A percentile compares a stretch with the other conserved stretches of the same genome.
These are phyloP conservation scores for Calcarius lapponicus DNA, from an alignment of 2,797 vertebrate species.

Conservation along the genomic window DNA sequence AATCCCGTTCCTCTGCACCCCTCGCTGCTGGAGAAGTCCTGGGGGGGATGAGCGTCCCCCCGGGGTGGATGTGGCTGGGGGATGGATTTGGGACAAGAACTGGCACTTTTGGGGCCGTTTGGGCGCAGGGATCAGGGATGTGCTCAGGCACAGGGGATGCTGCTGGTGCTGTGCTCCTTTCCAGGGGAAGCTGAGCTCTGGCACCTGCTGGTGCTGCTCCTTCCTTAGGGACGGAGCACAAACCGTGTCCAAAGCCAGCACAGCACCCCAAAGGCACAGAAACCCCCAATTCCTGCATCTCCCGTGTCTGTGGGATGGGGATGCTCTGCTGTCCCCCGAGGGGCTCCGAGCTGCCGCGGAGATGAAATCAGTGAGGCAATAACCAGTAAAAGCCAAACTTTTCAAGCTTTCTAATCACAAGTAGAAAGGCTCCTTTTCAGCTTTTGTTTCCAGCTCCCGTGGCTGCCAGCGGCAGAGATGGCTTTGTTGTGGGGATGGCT, in stretches of 20 bases:
- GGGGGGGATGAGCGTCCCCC: accelerated
- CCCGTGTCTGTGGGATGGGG: accelerated
- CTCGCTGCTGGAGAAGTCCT: accelerated
- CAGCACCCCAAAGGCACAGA: neutral
- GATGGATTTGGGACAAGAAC: neutral
- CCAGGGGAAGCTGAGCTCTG: accelerated
- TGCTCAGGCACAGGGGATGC: accelerated
- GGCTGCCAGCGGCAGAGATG: conserved; percentile 31
- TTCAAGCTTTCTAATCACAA: conserved; percentile 51
- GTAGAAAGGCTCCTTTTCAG: conserved; percentile 39
- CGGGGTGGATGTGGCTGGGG: accelerated
- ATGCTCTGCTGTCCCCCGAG: neutral
- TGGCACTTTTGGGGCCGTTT: accelerated
- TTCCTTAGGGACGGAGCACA: too few relatives aligned
- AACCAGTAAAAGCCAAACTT: conserved; percentile 53
- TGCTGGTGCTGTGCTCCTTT: neutral
- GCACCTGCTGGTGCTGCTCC: neutral
- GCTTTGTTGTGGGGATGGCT: conserved; percentile 35
- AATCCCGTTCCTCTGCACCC: accelerated
- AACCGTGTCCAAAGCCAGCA: accelerated
- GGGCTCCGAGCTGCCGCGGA: neutral
- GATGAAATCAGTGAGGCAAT: conserved; percentile 28
- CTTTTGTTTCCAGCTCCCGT: conserved; percentile 26
- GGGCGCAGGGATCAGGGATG: neutral
- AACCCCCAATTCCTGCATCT: neutral